Conservation (phyloP, 2,888 invertebrate species). For the Hirudinaria manillensis region DNA sequence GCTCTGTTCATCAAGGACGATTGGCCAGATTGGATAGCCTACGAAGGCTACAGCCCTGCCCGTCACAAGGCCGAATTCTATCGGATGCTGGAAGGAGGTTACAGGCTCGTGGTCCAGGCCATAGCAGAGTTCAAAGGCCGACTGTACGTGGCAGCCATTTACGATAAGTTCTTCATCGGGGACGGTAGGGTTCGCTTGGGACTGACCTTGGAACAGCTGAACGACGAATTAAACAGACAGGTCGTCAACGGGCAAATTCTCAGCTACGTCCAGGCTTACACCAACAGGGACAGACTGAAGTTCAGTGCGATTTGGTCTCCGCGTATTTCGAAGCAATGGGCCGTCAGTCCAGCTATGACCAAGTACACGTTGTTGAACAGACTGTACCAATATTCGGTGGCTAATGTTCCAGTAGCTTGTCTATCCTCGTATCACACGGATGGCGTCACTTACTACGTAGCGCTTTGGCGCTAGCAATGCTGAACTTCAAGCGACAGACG, state of each 20-base stretch:
- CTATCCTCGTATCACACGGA: constrained; percentile 46
- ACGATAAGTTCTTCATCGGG: constrained; percentile 39
- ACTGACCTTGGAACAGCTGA: constrained; percentile 40
- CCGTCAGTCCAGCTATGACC: constrained; percentile 46
- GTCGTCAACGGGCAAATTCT: constrained; percentile 37
- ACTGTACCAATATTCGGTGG: constrained; percentile 43
- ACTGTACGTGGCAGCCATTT: constrained; percentile 39
- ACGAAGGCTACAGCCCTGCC: constrained; percentile 38
- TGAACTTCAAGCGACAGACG: neutral
- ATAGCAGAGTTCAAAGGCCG: constrained; percentile 37
- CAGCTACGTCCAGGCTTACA: constrained; percentile 45
- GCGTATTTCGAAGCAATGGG: constrained; percentile 40
- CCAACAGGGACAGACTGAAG: constrained; percentile 39
- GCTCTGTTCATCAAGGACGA: constrained; percentile 38
- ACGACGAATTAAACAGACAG: constrained; percentile 42
- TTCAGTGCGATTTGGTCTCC: constrained; percentile 46
- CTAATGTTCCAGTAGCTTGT: constrained; percentile 42
- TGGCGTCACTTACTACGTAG: constrained; percentile 44
- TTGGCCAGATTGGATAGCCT: constrained; percentile 39
- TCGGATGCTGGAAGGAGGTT: constrained; percentile 35
- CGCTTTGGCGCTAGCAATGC: constrained; percentile 42
- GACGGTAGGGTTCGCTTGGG: constrained; percentile 39
- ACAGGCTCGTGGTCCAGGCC: constrained; percentile 38
- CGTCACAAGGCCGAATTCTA: constrained; percentile 38
- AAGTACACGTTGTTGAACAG: constrained; percentile 47